A percentile compares a stretch with the other conserved stretches of the same genome.
Conservation (phyloP, 2,888 invertebrate genomes). For the Ophion ellenae region DNA sequence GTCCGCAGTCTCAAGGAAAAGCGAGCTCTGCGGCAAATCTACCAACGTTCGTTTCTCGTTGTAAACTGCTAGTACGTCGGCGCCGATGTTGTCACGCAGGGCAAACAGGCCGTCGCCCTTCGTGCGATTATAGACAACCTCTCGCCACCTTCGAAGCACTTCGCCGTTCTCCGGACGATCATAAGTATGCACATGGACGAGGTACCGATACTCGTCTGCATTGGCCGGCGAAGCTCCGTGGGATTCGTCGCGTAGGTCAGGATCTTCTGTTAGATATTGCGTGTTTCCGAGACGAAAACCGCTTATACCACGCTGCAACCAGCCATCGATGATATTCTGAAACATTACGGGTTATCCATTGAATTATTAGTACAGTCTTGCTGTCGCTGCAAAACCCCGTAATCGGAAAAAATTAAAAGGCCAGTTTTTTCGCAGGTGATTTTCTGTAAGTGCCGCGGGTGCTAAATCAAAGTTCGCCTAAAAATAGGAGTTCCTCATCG, state of each 20-base stretch:
- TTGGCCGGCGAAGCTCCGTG: constrained; percentile 77
- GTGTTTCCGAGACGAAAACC: constrained; percentile 92
- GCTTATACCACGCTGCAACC: constrained; percentile 91
- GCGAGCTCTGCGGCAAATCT: constrained; percentile 78
- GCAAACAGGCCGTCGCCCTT: constrained; percentile 82
- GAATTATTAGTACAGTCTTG: background rate
- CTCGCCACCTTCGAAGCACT: constrained; percentile 88
- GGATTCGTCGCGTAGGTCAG: constrained; percentile 85
- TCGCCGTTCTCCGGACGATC: constrained; percentile 86
- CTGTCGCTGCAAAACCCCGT: too few relatives aligned
- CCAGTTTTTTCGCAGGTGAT: too few relatives aligned
- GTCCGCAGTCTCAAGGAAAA: constrained; percentile 74
- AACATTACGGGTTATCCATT: constrained; percentile 25
- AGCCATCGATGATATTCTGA: constrained; percentile 88
- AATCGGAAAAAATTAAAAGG: too few relatives aligned
- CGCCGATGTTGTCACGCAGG: constrained; percentile 76
- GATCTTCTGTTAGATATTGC: constrained; percentile 88
- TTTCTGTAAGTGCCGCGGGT: too few relatives aligned
- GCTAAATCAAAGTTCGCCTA: too few relatives aligned
- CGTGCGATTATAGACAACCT: constrained; percentile 86
- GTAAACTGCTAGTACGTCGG: constrained; percentile 75
- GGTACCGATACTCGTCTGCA: constrained; percentile 86
- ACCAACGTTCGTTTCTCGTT: constrained; percentile 75
- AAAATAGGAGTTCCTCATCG: too few relatives aligned
- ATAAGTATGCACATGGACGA: constrained; percentile 87